Evolutionary conservation across 2,797 vertebrate species (phyloP).

Genomic region (Enteromius argenteus): DNA sequence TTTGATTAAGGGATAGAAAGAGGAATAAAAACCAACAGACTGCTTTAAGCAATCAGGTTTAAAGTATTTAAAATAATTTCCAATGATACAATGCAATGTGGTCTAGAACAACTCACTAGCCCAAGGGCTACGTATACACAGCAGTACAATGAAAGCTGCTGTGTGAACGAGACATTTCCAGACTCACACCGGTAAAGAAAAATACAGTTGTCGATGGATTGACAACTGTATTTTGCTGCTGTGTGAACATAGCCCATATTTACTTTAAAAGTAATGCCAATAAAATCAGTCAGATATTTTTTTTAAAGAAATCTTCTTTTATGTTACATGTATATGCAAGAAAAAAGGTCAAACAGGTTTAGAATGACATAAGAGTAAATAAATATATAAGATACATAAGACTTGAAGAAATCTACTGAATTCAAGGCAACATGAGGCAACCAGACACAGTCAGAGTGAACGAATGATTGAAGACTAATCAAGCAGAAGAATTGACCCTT

Average conservation of each 20-base stretch:
- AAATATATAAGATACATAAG: background rate
- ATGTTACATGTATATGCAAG: background rate
- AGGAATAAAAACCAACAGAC: no score
- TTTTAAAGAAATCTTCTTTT: background rate
- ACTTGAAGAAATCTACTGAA: background rate
- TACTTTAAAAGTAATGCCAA: background rate
- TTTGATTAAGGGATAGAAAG: background rate
- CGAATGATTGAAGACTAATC: slow-evolving; percentile 9
- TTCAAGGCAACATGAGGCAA: slow-evolving; percentile 15
- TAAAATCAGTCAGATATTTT: no score
- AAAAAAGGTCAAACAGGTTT: background rate
- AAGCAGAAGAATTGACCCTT: slow-evolving; percentile 23
- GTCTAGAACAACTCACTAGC: background rate
- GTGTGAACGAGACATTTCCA: no score
- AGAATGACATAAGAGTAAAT: background rate
- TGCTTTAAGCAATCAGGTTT: no score
- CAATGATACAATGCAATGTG: background rate
- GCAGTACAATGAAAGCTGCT: no score
- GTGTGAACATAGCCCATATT: background rate
- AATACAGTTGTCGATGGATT: no score
- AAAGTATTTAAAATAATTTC: no score
- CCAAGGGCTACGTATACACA: no score
- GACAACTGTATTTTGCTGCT: no score
- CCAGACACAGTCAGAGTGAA: background rate
- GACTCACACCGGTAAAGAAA: no score